Evolutionary conservation across 37 sponge, comb jelly and placozoan species (phyloP), one percentile per base, ranked within the genome.

Genomic region (Theonella swinhoei): DNA sequence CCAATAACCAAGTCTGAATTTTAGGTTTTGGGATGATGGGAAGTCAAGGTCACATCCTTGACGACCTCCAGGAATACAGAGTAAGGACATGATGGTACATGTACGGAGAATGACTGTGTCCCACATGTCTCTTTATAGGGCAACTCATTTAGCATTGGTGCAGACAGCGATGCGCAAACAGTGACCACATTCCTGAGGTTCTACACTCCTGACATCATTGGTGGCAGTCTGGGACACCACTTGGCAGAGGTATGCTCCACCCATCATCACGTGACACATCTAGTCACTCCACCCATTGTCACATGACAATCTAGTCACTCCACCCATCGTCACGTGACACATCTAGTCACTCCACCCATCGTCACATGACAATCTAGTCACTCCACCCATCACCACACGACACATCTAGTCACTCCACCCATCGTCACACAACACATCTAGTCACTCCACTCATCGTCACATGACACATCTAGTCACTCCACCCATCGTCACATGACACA

Each of bases 1-100:
- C 60, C 60, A 58, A 58, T 58, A 19, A 20, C 35, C 34, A 32
- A 32, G 33, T 36, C 8, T 41, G 75, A 42, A n/a, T n/a, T 76
- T 0, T 31, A 87, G 91, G 91, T 39, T 91, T 86, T 77, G 87
- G 87, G 14, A 86, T 91, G 91, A 91, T 86, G 82, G 88, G 88
- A 0, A 76, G 42, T 22, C 82, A 81, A 23, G 76, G 88, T n/a
- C 63, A 88, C 62, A 66, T 65, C 24, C 39, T 80, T 35, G 72
- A 82, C 37, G 94, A 89, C 63, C 40, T 87, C 0, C 62, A 77
- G 29, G 94, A 94, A 59, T 94, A 85, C 79, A 83, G 94, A 31
- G 93, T 93, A 69, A 82, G 83, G 30, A 28, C 17, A 36, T 17
- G 59, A 17, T 26, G 28, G 2, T 62, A 41, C 26, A 29, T 11